Conservation (phyloP, 2,113 vertebrate genomes). For the Hylia prasina region DNA sequence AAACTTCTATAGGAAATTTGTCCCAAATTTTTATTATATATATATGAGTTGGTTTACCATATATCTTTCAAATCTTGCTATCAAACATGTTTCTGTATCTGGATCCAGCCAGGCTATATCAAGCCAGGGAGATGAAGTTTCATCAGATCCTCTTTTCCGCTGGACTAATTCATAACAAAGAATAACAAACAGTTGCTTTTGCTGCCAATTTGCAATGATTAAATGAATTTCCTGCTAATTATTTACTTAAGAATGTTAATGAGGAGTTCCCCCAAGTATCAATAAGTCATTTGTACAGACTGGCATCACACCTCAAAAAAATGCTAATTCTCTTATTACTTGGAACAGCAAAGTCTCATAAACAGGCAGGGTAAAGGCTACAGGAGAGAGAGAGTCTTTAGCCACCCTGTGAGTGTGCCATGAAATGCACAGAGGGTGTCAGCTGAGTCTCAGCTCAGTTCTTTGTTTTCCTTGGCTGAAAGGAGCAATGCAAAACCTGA, state of each 20-base stretch:
- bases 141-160: background rate
- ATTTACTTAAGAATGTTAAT: background rate
- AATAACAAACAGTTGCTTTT: background rate
- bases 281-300: background rate
- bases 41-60: background rate
- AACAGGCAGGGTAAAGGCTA: background rate
- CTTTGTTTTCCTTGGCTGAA: background rate
- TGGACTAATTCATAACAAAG: background rate
- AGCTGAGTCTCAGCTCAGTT: background rate
- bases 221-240: background rate
- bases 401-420: rapidly evolving
- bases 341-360: background rate
- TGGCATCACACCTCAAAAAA: background rate
- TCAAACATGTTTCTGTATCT: background rate
- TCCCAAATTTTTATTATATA: background rate
- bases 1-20: background rate
- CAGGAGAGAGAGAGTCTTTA: background rate
- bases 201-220: background rate
- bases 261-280: background rate
- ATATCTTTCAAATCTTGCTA: background rate
- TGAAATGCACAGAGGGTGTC: background rate
- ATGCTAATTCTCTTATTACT: background rate
- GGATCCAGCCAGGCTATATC: background rate
- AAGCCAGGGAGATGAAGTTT: background rate
- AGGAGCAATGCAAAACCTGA: background rate